Percentiles rank a stretch among this genome's conserved stretches.
These are phyloP conservation scores for Eupithecia exiguata DNA, from an alignment of 2,888 invertebrate genomes.

Conservation along the genomic window DNA sequence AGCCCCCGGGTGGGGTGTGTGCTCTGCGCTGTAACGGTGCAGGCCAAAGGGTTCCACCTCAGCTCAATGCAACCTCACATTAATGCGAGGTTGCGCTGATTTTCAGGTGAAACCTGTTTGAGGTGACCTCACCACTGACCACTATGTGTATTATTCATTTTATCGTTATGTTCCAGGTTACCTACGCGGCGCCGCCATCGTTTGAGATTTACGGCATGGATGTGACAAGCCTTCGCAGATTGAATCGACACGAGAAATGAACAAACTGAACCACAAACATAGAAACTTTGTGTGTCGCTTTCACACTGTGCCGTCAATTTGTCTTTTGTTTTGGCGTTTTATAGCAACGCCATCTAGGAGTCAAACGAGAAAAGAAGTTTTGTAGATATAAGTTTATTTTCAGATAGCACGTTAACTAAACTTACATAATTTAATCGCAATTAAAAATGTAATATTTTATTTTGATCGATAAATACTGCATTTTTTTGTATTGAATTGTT, in stretches of 20 bases:
- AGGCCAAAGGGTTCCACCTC: too few species aligned
- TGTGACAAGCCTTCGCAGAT: slow-evolving; percentile 70
- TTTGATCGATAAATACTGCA: background rate
- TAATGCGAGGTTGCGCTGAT: too few species aligned
- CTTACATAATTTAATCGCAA: background rate
- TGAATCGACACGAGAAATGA: slow-evolving; percentile 67
- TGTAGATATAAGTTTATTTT: background rate
- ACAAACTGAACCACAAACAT: slow-evolving; percentile 19
- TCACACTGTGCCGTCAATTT: background rate
- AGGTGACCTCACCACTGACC: too few species aligned
- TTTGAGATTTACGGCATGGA: slow-evolving; percentile 75
- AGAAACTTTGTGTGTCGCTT: slow-evolving; percentile 4
- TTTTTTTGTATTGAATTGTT: background rate
- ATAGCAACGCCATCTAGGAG: slow-evolving; percentile 1
- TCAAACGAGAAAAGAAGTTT: background rate
- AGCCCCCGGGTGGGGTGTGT: too few species aligned
- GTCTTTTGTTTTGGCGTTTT: background rate
- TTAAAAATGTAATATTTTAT: background rate
- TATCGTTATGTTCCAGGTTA: slow-evolving; percentile 56
- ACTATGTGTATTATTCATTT: background rate
- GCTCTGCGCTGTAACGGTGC: too few species aligned
- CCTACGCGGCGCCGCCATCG: slow-evolving; percentile 58
- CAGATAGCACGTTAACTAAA: background rate
- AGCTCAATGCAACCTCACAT: too few species aligned
- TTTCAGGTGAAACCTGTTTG: too few species aligned